phyloP scores from a whole-genome alignment of 2,888 invertebrate species.

The Scaptomyza reducta region DNA sequence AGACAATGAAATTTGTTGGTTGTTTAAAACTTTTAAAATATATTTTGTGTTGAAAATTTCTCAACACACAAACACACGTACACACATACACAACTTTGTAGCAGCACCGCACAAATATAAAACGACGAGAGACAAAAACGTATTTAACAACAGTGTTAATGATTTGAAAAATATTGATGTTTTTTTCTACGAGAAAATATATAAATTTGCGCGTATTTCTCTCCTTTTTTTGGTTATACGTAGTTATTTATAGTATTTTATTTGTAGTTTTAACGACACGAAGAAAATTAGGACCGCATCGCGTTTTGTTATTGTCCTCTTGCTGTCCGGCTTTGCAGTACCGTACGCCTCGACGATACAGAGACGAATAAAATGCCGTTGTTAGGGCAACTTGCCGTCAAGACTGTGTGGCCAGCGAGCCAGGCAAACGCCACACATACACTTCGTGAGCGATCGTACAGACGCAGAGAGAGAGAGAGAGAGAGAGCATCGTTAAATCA shows the following conservation, averaged over 20 bases:
- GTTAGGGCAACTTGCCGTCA: constrained; percentile 65
- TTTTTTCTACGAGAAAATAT: constrained; percentile 10
- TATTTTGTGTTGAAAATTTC: constrained; percentile 30
- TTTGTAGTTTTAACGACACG: constrained; percentile 43
- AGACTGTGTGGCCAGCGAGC: constrained; percentile 48
- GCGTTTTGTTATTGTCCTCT: constrained; percentile 62
- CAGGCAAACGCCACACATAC: neutral
- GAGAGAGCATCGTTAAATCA: constrained; percentile 8
- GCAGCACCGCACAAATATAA: constrained; percentile 55
- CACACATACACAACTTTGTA: constrained; percentile 30
- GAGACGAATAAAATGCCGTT: constrained; percentile 71
- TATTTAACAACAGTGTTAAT: constrained; percentile 28
- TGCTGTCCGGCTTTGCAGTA: constrained; percentile 57
- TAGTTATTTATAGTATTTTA: constrained; percentile 35
- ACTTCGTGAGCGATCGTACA: constrained; percentile 9
- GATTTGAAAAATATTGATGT: constrained; percentile 14
- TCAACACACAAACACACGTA: constrained; percentile 32
- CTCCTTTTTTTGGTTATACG: constrained; percentile 17
- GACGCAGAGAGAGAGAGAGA: constrained; percentile 9
- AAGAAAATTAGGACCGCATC: constrained; percentile 70
- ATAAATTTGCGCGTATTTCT: constrained; percentile 37
- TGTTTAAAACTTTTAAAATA: constrained; percentile 34
- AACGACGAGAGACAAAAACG: constrained; percentile 39
- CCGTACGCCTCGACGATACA: constrained; percentile 69
- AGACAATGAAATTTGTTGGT: constrained; percentile 65